Percentiles rank a stretch among this genome's conserved stretches.
phyloP scores from a whole-genome alignment of 2,888 invertebrate genomes.

The Catocala fraxini region DNA sequence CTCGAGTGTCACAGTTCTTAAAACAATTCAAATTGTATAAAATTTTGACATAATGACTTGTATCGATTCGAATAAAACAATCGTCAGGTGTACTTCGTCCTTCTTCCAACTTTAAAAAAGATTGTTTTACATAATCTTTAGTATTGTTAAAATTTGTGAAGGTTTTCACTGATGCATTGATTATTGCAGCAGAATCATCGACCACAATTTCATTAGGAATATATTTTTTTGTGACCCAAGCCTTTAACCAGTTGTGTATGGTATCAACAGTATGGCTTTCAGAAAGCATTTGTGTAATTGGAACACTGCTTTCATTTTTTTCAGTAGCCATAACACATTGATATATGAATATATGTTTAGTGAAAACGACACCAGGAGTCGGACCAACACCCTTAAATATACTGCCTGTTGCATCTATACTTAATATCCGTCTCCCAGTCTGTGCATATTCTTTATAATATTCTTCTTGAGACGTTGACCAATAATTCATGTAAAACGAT shows the following conservation, averaged over 20 bases:
- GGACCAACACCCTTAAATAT: slow-evolving; percentile 15
- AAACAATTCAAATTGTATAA: slow-evolving; percentile 6
- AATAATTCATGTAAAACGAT: slow-evolving; percentile 15
- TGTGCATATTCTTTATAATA: slow-evolving; percentile 17
- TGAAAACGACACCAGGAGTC: slow-evolving; percentile 3
- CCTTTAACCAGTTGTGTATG: slow-evolving; percentile 1
- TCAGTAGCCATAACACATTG: slow-evolving; percentile 9
- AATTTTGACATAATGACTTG: slow-evolving; percentile 4
- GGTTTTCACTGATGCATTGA: slow-evolving; percentile 5
- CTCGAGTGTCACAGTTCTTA: slow-evolving; percentile 1
- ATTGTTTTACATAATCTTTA: slow-evolving; percentile 2
- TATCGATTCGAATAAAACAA: slow-evolving; percentile 4
- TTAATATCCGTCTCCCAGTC: slow-evolving; percentile 5
- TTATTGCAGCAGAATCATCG: slow-evolving; percentile 7
- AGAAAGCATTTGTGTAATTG: slow-evolving; percentile 1
- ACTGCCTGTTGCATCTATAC: slow-evolving; percentile 15
- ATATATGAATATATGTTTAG: slow-evolving; percentile 13
- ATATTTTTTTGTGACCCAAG: not conserved
- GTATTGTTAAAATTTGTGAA: slow-evolving; percentile 5
- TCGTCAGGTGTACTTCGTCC: not conserved
- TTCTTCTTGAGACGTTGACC: slow-evolving; percentile 15
- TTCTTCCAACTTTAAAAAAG: not conserved
- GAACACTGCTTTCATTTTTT: slow-evolving; percentile 14
- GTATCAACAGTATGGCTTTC: slow-evolving; percentile 5
- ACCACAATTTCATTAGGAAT: slow-evolving; percentile 3